Conservation (phyloP, 2,888 invertebrate species). For the Cataglyphis albicans region DNA sequence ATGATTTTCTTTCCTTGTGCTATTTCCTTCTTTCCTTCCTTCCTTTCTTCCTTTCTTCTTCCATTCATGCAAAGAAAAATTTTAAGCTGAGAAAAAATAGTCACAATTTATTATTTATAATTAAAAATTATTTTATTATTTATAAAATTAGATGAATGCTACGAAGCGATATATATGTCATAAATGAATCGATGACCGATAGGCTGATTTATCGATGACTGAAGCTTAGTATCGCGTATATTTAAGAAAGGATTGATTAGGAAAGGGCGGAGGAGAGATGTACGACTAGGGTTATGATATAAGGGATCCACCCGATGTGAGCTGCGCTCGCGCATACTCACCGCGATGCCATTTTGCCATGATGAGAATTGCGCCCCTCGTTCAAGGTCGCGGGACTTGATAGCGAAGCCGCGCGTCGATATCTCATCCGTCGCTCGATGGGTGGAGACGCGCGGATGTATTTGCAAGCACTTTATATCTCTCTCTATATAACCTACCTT, state of each 20-base stretch:
- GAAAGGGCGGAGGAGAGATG: background rate
- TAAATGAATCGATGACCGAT: background rate
- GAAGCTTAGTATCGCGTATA: background rate
- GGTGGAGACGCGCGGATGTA: slow-evolving; percentile 37
- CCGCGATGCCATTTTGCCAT: slow-evolving; percentile 65
- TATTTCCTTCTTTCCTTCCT: background rate
- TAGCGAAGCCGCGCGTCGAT: slow-evolving; percentile 47
- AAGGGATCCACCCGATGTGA: slow-evolving; percentile 72
- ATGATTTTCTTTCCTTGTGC: slow-evolving; percentile 14
- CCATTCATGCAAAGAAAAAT: background rate
- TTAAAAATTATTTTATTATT: background rate
- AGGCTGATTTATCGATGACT: background rate
- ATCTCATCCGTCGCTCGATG: slow-evolving; percentile 34
- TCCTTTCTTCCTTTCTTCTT: background rate
- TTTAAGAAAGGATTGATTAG: background rate
- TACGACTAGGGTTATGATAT: slow-evolving; percentile 61
- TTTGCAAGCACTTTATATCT: slow-evolving; percentile 22
- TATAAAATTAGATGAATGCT: background rate
- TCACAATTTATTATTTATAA: background rate
- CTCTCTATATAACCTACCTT: background rate
- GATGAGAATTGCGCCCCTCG: slow-evolving; percentile 80
- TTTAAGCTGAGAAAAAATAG: background rate
- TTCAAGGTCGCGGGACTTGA: slow-evolving; percentile 64
- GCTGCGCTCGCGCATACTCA: slow-evolving; percentile 79
- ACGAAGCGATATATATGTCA: background rate